Conservation (phyloP, 2,797 vertebrate genomes). For the Calcarius lapponicus region DNA sequence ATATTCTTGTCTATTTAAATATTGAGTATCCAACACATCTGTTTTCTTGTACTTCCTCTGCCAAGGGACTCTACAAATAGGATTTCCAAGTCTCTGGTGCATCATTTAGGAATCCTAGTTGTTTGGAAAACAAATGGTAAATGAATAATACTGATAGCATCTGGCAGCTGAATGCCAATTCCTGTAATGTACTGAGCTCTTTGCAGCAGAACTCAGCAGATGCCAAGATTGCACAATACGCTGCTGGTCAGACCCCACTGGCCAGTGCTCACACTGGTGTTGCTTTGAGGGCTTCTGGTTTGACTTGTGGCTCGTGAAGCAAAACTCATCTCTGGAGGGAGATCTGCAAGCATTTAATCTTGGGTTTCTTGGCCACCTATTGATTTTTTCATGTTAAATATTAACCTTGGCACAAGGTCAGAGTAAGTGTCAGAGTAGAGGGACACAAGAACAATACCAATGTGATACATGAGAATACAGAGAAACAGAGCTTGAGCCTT, state of each 20-base stretch:
- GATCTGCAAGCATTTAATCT: not conserved
- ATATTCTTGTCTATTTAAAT: conserved; percentile 26
- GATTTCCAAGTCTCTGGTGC: conserved; percentile 25
- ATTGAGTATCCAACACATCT: conserved; percentile 23
- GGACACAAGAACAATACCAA: not conserved
- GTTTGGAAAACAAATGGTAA: conserved; percentile 18
- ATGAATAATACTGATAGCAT: not conserved
- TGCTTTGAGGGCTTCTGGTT: not conserved
- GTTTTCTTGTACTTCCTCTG: conserved; percentile 22
- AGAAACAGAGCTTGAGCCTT: not conserved
- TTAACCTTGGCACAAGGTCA: not conserved
- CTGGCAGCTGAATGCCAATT: not conserved
- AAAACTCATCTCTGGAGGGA: not conserved
- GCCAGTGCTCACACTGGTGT: not conserved
- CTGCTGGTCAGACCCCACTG: not conserved
- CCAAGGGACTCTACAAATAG: conserved; percentile 22
- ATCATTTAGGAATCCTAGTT: conserved; percentile 13
- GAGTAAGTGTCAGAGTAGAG: not conserved
- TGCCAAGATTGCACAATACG: not conserved
- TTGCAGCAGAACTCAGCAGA: not conserved
- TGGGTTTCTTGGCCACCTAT: not conserved
- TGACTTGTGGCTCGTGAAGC: not conserved
- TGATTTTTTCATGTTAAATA: not conserved
- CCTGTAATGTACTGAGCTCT: not conserved
- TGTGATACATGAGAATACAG: not conserved